Evolutionary conservation across 2,888 invertebrate species (phyloP).

Genomic region (Leucophora obtusa): DNA sequence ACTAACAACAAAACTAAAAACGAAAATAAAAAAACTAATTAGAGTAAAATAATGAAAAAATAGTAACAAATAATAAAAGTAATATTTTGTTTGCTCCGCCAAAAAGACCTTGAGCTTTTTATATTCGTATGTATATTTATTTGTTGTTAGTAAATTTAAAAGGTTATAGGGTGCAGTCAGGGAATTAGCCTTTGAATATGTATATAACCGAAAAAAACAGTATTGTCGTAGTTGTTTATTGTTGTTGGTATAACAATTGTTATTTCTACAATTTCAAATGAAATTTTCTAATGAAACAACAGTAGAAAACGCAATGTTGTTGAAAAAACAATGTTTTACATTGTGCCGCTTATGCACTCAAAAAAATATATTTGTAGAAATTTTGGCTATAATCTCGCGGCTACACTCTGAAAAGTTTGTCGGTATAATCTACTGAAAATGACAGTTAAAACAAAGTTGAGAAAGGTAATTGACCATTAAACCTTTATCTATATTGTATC

Average conservation of each 20-base stretch:
- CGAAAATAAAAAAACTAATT: constrained; percentile 3
- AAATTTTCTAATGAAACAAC: constrained; percentile 1
- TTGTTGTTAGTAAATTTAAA: neutral
- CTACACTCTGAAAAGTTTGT: too few species aligned
- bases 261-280: neutral
- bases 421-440: too few species aligned
- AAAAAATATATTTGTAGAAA: too few species aligned
- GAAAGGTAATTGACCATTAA: too few species aligned
- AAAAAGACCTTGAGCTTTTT: constrained; percentile 2
- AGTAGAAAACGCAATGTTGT: neutral
- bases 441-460: too few species aligned
- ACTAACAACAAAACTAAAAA: neutral
- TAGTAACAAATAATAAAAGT: neutral
- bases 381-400: too few species aligned
- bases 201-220: neutral
- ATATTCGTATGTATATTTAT: neutral
- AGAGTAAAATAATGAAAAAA: neutral
- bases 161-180: constrained; percentile 19
- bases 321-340: neutral
- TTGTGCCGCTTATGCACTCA: too few species aligned
- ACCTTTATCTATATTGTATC: too few species aligned
- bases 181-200: neutral
- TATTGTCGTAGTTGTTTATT: neutral
- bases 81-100: constrained; percentile 2
- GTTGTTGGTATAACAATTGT: neutral